Evolutionary conservation across 2,888 invertebrate genomes (phyloP), one percentile per base, ranked within the genome.

Genomic region (Clusia tigrina): DNA sequence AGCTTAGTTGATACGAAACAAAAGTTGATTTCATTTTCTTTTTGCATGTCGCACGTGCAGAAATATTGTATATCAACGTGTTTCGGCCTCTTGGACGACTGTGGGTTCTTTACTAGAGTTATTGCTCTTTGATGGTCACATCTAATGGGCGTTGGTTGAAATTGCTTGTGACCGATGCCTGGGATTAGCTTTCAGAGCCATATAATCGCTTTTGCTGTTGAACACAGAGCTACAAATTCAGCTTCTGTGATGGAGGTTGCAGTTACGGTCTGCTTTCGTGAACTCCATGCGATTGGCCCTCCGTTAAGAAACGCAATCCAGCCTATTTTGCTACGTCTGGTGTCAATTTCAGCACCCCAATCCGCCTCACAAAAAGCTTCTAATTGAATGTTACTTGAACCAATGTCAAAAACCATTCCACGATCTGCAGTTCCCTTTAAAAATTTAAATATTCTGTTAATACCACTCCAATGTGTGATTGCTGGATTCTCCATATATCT

Each of bases 261-360:
- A 9, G 32, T 32, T 32, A 32, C 12, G 12, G 6, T 32, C 12
- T 32, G 32, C 12, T 32, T 32, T 32, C 32, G 6, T 17, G 48
- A 48, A n/a, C 48, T 48, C 48, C 48, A 48, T 10, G 17, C 48
- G 6, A 48, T n/a, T 2, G 2, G 62, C 37, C 18, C 57, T 56
- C 62, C 62, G 52, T 58, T 62, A 17, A 62, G 12, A 17, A 62
- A 54, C 10, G 20, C 24, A n/a, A n/a, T n/a, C n/a, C n/a, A n/a
- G n/a, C n/a, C n/a, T n/a, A n/a, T n/a, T n/a, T n/a, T 37, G 37
- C 37, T 18, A 58, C 32, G 32, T 12, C 32, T 32, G 32, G 32
- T 32, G 32, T 32, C 32, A 32, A 32, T 12, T 6, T 32, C 32
- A 12, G 6, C 32, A 32, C 6, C 32, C 32, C 32, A 32, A 12